Percentiles rank a stretch among this genome's conserved stretches.
phyloP scores from a whole-genome alignment of 2,113 vertebrate species.

The Nipponia nippon region DNA sequence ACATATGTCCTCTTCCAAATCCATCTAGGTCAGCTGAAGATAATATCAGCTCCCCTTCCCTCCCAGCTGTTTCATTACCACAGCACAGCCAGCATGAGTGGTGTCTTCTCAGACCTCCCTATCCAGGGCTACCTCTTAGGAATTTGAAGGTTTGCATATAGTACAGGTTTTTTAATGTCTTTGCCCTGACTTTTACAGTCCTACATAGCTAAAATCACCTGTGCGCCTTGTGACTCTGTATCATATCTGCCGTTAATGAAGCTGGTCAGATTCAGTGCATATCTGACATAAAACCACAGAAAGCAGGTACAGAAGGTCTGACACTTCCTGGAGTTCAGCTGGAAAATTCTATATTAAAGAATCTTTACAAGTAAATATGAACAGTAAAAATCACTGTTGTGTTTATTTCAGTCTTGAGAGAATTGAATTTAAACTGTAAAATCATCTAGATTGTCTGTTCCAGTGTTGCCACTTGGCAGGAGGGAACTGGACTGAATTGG shows the following conservation, averaged over 20 bases:
- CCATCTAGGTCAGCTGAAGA: constrained; percentile 36
- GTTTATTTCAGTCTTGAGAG: neutral
- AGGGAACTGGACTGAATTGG: neutral
- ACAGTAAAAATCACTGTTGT: neutral
- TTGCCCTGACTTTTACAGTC: neutral
- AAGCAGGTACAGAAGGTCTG: neutral
- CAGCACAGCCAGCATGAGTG: neutral
- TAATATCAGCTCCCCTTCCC: neutral
- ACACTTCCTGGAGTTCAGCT: neutral
- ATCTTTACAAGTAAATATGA: neutral
- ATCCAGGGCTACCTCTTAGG: neutral
- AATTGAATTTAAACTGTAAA: neutral
- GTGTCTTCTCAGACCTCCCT: neutral
- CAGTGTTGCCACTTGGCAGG: neutral
- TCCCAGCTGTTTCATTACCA: neutral
- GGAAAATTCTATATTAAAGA: neutral
- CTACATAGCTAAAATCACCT: neutral
- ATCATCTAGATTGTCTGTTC: neutral
- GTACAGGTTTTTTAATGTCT: neutral
- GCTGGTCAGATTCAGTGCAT: neutral
- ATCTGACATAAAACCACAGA: neutral
- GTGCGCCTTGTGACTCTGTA: neutral
- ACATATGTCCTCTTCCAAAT: constrained; percentile 32
- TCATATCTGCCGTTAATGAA: neutral
- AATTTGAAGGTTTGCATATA: neutral